Conservation (phyloP, 1,140 invertebrate genomes). For the Drosophila arawakana region DNA sequence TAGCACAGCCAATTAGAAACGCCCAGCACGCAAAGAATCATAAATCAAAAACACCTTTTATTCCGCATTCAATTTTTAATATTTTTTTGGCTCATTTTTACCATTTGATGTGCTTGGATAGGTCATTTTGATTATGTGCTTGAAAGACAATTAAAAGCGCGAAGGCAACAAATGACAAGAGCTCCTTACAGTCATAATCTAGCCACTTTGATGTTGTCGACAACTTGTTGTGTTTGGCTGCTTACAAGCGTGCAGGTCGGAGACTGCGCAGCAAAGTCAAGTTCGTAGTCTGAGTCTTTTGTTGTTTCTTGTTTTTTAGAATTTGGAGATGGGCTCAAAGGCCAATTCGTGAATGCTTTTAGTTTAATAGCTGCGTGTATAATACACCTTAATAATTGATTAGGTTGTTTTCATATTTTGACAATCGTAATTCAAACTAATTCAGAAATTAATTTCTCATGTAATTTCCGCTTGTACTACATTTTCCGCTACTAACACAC, state of each 20-base stretch:
- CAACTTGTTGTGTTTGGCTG: constrained; percentile 58
- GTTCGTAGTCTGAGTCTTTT: constrained; percentile 73
- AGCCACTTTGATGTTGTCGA: constrained; percentile 64
- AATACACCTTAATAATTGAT: neutral
- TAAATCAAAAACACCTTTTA: constrained; percentile 65
- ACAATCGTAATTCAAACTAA: constrained; percentile 7
- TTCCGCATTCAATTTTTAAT: constrained; percentile 41
- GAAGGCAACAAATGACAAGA: constrained; percentile 76
- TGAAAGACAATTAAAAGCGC: constrained; percentile 65
- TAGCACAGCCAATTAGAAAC: constrained; percentile 65
- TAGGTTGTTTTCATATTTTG: neutral
- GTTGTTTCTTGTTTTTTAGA: constrained; percentile 45
- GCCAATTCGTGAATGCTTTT: constrained; percentile 9
- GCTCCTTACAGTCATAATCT: constrained; percentile 67
- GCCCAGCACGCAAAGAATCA: constrained; percentile 52
- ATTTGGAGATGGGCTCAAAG: constrained; percentile 31
- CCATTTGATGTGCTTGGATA: constrained; percentile 47
- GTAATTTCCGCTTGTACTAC: constrained; percentile 66
- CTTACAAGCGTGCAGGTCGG: constrained; percentile 48
- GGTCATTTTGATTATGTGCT: constrained; percentile 51
- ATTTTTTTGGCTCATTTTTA: constrained; percentile 13
- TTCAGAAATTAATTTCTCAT: constrained; percentile 49
- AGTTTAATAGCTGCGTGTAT: neutral
- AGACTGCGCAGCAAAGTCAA: constrained; percentile 55
- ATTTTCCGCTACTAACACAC: constrained; percentile 64